Evolutionary conservation across 2,113 vertebrate genomes (phyloP).

Genomic region (Lophura nycthemera): DNA sequence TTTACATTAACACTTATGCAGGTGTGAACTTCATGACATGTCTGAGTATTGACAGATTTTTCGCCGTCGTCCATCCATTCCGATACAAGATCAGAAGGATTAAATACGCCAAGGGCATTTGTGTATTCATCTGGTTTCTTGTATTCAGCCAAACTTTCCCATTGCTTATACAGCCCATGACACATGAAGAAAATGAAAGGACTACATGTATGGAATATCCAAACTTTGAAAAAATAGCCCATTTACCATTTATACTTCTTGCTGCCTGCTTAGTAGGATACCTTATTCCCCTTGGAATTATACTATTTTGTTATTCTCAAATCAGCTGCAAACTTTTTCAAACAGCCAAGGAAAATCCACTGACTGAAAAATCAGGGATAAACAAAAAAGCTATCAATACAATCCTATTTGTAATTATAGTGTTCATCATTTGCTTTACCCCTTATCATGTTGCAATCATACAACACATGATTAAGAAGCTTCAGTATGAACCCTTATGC

Average conservation of each 20-base stretch:
- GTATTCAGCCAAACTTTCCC: constrained; percentile 93
- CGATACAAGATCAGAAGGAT: constrained; percentile 87
- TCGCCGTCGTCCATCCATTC: constrained; percentile 91
- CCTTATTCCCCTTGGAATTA: constrained; percentile 85
- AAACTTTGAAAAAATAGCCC: constrained; percentile 85
- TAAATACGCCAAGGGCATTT: constrained; percentile 86
- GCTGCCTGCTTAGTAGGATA: constrained; percentile 90
- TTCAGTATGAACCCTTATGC: constrained; percentile 80
- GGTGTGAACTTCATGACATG: constrained; percentile 98
- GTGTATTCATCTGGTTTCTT: constrained; percentile 86
- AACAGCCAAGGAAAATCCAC: constrained; percentile 87
- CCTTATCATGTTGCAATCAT: constrained; percentile 93
- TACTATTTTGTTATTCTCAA: constrained; percentile 89
- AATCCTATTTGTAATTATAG: constrained; percentile 92
- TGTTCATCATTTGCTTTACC: constrained; percentile 92
- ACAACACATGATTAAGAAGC: constrained; percentile 94
- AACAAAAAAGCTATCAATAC: constrained; percentile 94
- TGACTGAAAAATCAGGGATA: constrained; percentile 90
- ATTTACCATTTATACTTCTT: constrained; percentile 87
- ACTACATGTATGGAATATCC: constrained; percentile 97
- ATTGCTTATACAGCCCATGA: constrained; percentile 85
- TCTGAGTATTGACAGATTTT: constrained; percentile 92
- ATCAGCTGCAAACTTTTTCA: constrained; percentile 89
- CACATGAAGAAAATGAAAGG: constrained; percentile 65
- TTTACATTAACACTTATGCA: constrained; percentile 95